Base-by-base conservation (phyloP, 2,113 vertebrate species). In the Proteles cristata region DNA sequence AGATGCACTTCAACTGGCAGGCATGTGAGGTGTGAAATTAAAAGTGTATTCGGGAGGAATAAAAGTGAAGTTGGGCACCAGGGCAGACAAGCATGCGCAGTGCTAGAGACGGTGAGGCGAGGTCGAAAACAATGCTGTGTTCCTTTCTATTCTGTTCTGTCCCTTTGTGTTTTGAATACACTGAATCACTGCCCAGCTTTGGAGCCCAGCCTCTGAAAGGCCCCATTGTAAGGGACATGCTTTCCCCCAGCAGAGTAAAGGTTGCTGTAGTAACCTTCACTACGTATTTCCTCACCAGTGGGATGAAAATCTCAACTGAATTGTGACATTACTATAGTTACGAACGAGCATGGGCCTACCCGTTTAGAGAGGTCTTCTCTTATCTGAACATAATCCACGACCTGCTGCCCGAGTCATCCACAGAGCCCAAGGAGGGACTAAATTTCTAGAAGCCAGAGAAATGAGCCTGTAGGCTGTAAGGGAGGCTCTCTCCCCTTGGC, bases 241-340 rank as follows among this genome's bases (percentile, higher is more conserved):
- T 98, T 82, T 88, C 90, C 92, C 74, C 31, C 66, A 88, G 92
- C 76, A 16, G 80, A 96, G 87, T 21, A 68, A 50, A 96, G 97
- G 97, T 97, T 97, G 97, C 97, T 97, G 97, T 95, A 96, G 97
- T 93, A 97, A 97, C 96, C 90, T 97, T 97, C 95, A 69, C 93
- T 33, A 50, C 63, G 95, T 86, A 96, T 95, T 97, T 98, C 97
- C 97, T 98, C 97, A 93, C 92, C 88, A 76, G 88, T 26, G 88
- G 63, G 96, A 97, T 94, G 95, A 87, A 95, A 96, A 97, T 97
- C 89, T 92, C 96, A 71, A 81, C 77, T 6, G 50, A 90, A 95
- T 12, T 91, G 92, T 94, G 90, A 92, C 92, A 94, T 26, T 71
- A 87, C 76, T 77, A 55, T 53, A 69, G 94, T 71, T 87, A 66